A percentile compares a stretch with the other conserved stretches of the same genome.
phyloP scores from a whole-genome alignment of 2,888 invertebrate species.

The Limenitis camilla region DNA sequence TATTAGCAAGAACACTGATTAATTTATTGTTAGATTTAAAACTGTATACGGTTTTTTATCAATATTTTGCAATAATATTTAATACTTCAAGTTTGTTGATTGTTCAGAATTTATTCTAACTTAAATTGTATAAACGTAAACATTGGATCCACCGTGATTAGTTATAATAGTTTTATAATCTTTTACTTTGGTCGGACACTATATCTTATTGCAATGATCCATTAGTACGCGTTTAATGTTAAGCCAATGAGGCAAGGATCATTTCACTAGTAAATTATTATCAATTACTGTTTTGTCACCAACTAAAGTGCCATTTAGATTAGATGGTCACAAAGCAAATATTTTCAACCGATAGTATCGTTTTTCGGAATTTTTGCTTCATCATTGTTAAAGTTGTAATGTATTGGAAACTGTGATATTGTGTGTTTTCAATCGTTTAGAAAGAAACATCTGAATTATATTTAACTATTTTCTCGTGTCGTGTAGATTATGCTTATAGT shows the following conservation, averaged over 20 bases:
- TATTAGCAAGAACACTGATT: neutral
- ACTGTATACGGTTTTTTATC: neutral
- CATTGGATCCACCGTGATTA: too few relatives aligned
- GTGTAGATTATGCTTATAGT: constrained; percentile 15
- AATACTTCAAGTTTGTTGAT: too few relatives aligned
- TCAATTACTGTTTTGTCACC: constrained; percentile 61
- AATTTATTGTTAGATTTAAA: constrained; percentile 1
- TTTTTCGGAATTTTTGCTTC: constrained; percentile 31
- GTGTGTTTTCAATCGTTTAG: constrained; percentile 64
- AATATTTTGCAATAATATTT: too few relatives aligned
- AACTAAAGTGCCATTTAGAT: constrained; percentile 69
- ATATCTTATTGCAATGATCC: constrained; percentile 31
- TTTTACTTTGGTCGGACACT: constrained; percentile 1
- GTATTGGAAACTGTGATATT: constrained; percentile 74
- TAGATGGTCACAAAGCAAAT: constrained; percentile 67
- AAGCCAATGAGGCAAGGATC: constrained; percentile 41
- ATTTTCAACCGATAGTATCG: constrained; percentile 39
- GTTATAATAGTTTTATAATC: neutral
- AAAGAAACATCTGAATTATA: constrained; percentile 31
- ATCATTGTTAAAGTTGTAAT: constrained; percentile 40
- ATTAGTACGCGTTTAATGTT: constrained; percentile 34
- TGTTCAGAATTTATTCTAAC: too few relatives aligned
- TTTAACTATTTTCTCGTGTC: constrained; percentile 30
- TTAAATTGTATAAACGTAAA: too few relatives aligned
- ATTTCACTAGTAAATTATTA: constrained; percentile 33